Percentiles rank a stretch among this genome's conserved stretches.
Evolutionary conservation across 2,888 invertebrate genomes (phyloP).

Genomic region (Capitulum mitella): DNA sequence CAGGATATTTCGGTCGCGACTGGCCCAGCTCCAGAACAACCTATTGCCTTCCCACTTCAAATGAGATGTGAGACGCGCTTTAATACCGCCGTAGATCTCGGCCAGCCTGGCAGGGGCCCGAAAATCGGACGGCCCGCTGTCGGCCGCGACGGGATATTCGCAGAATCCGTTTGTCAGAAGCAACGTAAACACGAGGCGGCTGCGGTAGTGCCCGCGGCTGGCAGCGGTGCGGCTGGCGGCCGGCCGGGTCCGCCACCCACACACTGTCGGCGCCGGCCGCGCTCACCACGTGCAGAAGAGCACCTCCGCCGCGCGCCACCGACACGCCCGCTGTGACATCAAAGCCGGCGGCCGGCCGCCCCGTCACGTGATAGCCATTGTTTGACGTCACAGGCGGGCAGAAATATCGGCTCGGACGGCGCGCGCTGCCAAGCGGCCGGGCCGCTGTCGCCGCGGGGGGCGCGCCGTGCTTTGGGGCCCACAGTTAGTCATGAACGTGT

Average conservation of each 20-base stretch:
- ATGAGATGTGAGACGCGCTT: slow-evolving; percentile 13
- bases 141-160: background rate
- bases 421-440: background rate
- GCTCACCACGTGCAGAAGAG: background rate
- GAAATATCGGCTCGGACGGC: background rate
- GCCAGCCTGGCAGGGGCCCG: background rate
- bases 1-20: background rate
- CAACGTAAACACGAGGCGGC: background rate
- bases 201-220: no score
- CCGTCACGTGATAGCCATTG: background rate
- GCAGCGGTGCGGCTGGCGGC: background rate
- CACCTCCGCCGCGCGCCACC: background rate
- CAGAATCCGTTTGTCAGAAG: background rate
- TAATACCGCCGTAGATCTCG: background rate
- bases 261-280: background rate
- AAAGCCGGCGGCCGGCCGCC: background rate
- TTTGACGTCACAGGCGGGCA: slow-evolving; percentile 10
- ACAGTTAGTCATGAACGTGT: no score
- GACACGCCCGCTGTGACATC: background rate
- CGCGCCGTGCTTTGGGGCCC: no score
- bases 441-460: background rate
- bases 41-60: background rate
- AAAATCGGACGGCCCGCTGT: background rate
- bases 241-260: background rate
- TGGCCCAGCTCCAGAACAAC: background rate